Percentiles rank a stretch among this genome's conserved stretches.
These are phyloP conservation scores for Seriola aureovittata DNA, from an alignment of 2,113 vertebrate species.

Conservation along the genomic window DNA sequence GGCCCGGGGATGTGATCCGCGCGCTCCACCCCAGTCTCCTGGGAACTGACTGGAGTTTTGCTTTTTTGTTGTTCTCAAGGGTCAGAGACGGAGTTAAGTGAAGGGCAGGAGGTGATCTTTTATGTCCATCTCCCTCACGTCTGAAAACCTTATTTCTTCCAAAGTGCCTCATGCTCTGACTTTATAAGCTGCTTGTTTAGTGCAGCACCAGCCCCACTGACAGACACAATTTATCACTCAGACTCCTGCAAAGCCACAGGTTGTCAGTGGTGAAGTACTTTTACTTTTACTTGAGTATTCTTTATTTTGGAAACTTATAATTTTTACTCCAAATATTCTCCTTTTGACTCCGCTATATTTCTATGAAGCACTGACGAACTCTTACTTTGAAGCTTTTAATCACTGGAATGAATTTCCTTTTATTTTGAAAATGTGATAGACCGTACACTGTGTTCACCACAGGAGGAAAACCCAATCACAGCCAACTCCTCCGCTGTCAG, in stretches of 20 bases:
- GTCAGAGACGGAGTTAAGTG: constrained; percentile 86
- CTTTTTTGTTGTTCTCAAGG: constrained; percentile 78
- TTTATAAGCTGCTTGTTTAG: constrained; percentile 41
- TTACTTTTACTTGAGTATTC: too few species aligned
- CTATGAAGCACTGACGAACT: too few species aligned
- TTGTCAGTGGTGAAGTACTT: too few species aligned
- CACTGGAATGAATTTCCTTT: too few species aligned
- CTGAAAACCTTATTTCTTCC: constrained; percentile 78
- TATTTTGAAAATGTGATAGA: too few species aligned
- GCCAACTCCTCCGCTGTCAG: too few species aligned
- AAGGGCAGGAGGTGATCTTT: constrained; percentile 79
- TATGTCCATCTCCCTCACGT: constrained; percentile 73
- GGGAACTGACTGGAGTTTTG: constrained; percentile 66
- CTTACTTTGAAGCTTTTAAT: too few species aligned
- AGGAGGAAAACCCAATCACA: too few species aligned
- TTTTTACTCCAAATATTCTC: too few species aligned
- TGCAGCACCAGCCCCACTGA: background rate
- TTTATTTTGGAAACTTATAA: too few species aligned
- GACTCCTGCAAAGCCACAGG: background rate
- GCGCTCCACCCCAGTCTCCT: constrained; percentile 50
- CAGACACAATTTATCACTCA: constrained; percentile 25
- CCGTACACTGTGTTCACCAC: too few species aligned
- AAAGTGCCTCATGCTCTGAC: constrained; percentile 58
- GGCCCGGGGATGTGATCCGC: constrained; percentile 14
- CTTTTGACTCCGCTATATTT: too few species aligned